Evolutionary conservation across 2,888 invertebrate species (phyloP).

Genomic region (Drosophila merina): DNA sequence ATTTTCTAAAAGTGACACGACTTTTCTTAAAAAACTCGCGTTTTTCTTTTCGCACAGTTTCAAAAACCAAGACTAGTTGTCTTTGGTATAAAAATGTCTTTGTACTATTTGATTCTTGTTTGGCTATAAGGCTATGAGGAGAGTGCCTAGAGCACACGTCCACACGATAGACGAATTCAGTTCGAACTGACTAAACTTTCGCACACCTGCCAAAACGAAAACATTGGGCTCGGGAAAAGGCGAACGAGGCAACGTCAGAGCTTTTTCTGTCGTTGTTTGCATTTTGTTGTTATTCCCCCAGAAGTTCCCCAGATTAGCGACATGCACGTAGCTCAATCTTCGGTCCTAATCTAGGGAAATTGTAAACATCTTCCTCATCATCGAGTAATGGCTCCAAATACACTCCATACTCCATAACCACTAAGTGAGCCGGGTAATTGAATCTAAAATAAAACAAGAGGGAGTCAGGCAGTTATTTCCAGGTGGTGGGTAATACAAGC

Average conservation of each 20-base stretch:
- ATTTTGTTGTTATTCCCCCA: slow-evolving; percentile 17
- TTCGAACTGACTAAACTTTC: slow-evolving; percentile 67
- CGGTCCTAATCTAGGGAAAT: slow-evolving; percentile 22
- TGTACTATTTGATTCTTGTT: slow-evolving; percentile 13
- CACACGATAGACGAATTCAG: slow-evolving; percentile 63
- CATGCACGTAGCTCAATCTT: slow-evolving; percentile 44
- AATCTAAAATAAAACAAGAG: slow-evolving; percentile 9
- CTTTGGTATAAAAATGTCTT: slow-evolving; percentile 10
- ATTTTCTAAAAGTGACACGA: slow-evolving; percentile 27
- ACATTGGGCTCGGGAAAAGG: slow-evolving; percentile 36
- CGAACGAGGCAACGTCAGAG: slow-evolving; percentile 45
- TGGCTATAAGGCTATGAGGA: not conserved
- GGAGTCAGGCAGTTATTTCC: not conserved
- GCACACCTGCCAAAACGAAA: slow-evolving; percentile 61
- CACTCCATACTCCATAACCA: not conserved
- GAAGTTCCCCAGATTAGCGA: slow-evolving; percentile 26
- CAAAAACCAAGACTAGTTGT: slow-evolving; percentile 18
- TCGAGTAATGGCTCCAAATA: slow-evolving; percentile 1
- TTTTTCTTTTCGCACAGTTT: slow-evolving; percentile 33
- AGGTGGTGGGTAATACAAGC: not conserved
- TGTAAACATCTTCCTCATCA: slow-evolving; percentile 25
- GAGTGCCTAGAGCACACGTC: slow-evolving; percentile 54
- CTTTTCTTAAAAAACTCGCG: slow-evolving; percentile 26
- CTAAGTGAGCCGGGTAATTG: slow-evolving; percentile 21
- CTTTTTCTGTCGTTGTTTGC: slow-evolving; percentile 45